phyloP scores from a whole-genome alignment of 64 coral and sea anemone species.

The Platygyra sinensis region DNA sequence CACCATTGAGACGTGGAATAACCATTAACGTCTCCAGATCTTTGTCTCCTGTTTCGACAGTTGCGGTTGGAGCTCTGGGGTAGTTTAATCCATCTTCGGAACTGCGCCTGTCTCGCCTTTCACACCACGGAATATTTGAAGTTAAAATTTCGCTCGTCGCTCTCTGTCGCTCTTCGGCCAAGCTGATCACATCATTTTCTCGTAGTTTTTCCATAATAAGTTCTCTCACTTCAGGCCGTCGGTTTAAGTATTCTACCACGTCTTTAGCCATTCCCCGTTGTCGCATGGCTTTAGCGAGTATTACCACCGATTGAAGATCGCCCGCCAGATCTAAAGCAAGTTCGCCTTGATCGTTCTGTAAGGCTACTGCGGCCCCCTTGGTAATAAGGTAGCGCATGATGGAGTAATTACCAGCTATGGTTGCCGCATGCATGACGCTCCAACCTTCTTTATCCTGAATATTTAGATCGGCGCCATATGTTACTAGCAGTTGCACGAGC shows the following conservation, averaged over 20 bases:
- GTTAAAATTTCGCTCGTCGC: slow-evolving; percentile 14
- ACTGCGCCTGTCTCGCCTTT: slow-evolving; percentile 29
- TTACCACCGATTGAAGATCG: slow-evolving; percentile 71
- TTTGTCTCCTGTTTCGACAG: slow-evolving; percentile 1
- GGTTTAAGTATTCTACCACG: slow-evolving; percentile 56
- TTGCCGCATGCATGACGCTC: slow-evolving; percentile 84
- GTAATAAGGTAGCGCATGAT: slow-evolving; percentile 83
- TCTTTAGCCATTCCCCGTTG: slow-evolving; percentile 35
- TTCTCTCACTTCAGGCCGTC: slow-evolving; percentile 64
- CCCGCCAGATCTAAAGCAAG: slow-evolving; percentile 74
- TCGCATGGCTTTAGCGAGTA: slow-evolving; percentile 84
- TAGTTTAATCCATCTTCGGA: not conserved
- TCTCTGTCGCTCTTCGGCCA: slow-evolving; percentile 1
- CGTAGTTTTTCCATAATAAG: slow-evolving; percentile 67
- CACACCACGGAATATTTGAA: not conserved
- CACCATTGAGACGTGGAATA: not conserved
- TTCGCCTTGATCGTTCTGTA: slow-evolving; percentile 79
- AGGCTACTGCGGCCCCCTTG: slow-evolving; percentile 69
- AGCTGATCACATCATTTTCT: not conserved
- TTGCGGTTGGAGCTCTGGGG: not conserved
- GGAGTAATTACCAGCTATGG: slow-evolving; percentile 75
- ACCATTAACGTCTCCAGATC: slow-evolving; percentile 15
- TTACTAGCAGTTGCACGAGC: slow-evolving; percentile 82
- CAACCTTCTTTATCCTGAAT: slow-evolving; percentile 96
- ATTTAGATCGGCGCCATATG: slow-evolving; percentile 73